Evolutionary conservation across 2,888 invertebrate genomes (phyloP), one percentile per base, ranked within the genome.

Genomic region (Yponomeuta plumbellus): DNA sequence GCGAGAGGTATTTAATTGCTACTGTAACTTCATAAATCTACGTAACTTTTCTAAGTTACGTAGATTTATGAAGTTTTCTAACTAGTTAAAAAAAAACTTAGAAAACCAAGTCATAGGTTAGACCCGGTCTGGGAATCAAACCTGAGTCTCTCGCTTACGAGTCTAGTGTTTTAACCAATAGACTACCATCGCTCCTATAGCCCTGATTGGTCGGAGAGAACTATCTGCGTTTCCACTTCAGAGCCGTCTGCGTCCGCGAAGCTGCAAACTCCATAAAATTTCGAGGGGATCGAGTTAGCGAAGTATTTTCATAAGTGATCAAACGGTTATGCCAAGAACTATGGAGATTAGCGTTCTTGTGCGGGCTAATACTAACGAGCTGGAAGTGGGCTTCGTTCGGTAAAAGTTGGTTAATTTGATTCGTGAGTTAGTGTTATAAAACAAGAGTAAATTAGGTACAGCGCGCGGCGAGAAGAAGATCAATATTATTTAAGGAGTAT

Each of bases 231-330:
- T 52, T 52, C 17, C 44, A 13, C 13, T 52, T 52, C 17, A 17
- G 44, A 17, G 44, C 13, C 17, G 44, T 17, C 44, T 13, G 44
- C 44, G 44, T 17, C 17, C 44, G 44, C 13, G 44, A 52, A 13
- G 44, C 17, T 61, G 61, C 34, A 34, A 61, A 34, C 61, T 61
- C 61, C 34, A 61, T 61, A 61, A 61, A 61, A n/a, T 61, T 61
- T 59, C 44, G 59, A 21, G 21, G 6, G 21, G 59, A 59, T 59
- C 59, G 59, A 23, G 59, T 59, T 59, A 23, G 22, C 22, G 23
- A 22, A 59, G 59, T 59, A 23, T 59, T 59, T 59, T 59, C 59
- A 22, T 59, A 59, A 59, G 59, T 59, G 59, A 59, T 59, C 59
- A 59, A 59, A 13, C 59, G 23, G 59, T 22, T 59, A 22, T 22